Evolutionary conservation across 2,797 vertebrate genomes (phyloP), one percentile per base, ranked within the genome.

Genomic region (Sebastes dallii): DNA sequence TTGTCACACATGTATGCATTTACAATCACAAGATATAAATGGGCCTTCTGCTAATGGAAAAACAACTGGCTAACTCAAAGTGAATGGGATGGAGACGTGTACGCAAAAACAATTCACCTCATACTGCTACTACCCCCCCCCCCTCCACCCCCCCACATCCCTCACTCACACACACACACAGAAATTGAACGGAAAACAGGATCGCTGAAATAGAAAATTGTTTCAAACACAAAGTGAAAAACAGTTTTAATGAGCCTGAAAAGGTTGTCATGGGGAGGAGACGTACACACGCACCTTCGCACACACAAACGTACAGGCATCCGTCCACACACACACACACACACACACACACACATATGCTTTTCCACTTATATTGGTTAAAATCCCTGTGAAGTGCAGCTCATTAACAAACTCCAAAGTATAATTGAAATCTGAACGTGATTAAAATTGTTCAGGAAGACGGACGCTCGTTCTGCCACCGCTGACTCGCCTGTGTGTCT

Each of bases 1-100:
- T 34, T 66, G 90, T 93, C 85, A 91, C 90, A 91, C 91, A 85
- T 76, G 89, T 89, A 77, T 86, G 93, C 88, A 0, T 93, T 91
- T 80, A 89, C 84, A 90, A 89, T 88, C 86, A 82, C 22, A 65
- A 73, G 67, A 87, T 65, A 90, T 87, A 89, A 91, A 94, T 92
- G 82, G 88, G 82, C 74, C 82, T 86, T 88, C 36, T 79, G 86
- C 78, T 90, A 84, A 85, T 82, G 72, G 70, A 69, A 70, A 86
- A 87, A 85, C 78, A 89, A 86, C 86, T 32, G 77, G 78, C 72
- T 82, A 81, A 81, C n/a, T 75, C 46, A 62, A 83, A 91, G 66
- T 65, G 80, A 87, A 82, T 55, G 46, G 69, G 76, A 83, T 77
- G 54, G 75, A 83, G 75, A 82, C 2, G 66, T 84, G 52, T 78